Evolutionary conservation across 2,888 invertebrate species (phyloP), one percentile per base, ranked within the genome.

Genomic region (Chrysolina haemoptera): DNA sequence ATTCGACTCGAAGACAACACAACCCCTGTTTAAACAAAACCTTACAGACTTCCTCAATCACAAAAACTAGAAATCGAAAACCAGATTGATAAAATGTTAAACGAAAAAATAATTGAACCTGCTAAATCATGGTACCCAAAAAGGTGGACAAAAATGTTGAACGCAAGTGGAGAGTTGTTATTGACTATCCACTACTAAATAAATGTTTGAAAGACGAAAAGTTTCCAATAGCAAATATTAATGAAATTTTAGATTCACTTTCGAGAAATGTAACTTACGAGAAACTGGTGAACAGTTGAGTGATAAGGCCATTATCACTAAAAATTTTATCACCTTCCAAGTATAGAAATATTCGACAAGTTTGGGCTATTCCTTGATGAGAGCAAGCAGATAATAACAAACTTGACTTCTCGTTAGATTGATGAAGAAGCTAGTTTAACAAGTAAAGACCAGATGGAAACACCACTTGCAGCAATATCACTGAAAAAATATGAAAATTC

Each of bases 211-310:
- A 64, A 18, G 55, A 71, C 14, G 55, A 71, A 12, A 71, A 71
- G 48, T 71, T 71, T 53, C 71, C 71, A n/a, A 20, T 66, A 50
- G 35, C 66, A 22, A 18, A 50, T 66, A 48, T 83, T 59, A 63
- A 71, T 9, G 82, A 83, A 66, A 83, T 82, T 75, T 69, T 82
- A 72, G 81, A 83, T 78, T 81, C 79, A 14, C 8, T 69, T 84
- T 46, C 71, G n/a, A n/a, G n/a, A n/a, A n/a, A n/a, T n/a, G n/a
- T n/a, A n/a, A n/a, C n/a, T n/a, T n/a, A n/a, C n/a, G n/a, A n/a
- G n/a, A n/a, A n/a, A n/a, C n/a, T n/a, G n/a, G n/a, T n/a, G n/a
- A n/a, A n/a, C n/a, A n/a, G n/a, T n/a, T n/a, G n/a, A n/a, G n/a
- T n/a, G n/a, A n/a, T n/a, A n/a, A n/a, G n/a, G n/a, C n/a, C n/a